These are phyloP conservation scores for Pharmacophagus antenor DNA, from an alignment of 2,888 invertebrate species.

Conservation along the genomic window DNA sequence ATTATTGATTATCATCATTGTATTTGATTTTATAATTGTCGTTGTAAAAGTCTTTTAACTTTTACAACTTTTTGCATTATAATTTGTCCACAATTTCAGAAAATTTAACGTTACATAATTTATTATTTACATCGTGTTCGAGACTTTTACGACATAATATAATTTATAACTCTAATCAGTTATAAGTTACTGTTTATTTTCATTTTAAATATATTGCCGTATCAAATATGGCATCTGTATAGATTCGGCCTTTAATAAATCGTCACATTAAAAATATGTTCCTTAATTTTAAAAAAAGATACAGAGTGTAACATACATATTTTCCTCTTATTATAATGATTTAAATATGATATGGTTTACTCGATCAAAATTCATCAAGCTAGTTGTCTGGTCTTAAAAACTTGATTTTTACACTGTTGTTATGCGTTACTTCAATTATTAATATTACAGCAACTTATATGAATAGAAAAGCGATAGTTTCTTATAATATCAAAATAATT, in stretches of 20 bases:
- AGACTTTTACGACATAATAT: too few relatives aligned
- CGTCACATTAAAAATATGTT: too few relatives aligned
- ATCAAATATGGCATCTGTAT: slow-evolving; percentile 15
- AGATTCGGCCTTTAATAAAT: slow-evolving; percentile 14
- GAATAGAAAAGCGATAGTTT: slow-evolving; percentile 1
- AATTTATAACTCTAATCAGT: neutral
- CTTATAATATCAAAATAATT: slow-evolving; percentile 29
- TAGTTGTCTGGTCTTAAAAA: neutral
- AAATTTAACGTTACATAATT: too few relatives aligned
- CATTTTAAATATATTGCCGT: neutral
- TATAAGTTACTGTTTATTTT: neutral
- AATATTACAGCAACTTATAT: neutral
- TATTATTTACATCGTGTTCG: too few relatives aligned
- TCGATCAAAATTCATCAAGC: neutral
- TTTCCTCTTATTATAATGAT: slow-evolving; percentile 12
- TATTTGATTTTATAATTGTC: too few relatives aligned
- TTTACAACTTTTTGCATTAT: too few relatives aligned
- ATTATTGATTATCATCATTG: too few relatives aligned
- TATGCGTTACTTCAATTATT: neutral
- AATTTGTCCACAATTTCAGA: too few relatives aligned
- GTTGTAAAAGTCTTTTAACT: too few relatives aligned
- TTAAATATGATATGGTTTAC: slow-evolving; percentile 2
- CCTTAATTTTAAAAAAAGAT: neutral
- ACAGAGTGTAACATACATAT: too few relatives aligned
- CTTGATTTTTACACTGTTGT: neutral